These are phyloP conservation scores for Ormyrus thymus DNA, from an alignment of 2,888 invertebrate species.

Conservation along the genomic window DNA sequence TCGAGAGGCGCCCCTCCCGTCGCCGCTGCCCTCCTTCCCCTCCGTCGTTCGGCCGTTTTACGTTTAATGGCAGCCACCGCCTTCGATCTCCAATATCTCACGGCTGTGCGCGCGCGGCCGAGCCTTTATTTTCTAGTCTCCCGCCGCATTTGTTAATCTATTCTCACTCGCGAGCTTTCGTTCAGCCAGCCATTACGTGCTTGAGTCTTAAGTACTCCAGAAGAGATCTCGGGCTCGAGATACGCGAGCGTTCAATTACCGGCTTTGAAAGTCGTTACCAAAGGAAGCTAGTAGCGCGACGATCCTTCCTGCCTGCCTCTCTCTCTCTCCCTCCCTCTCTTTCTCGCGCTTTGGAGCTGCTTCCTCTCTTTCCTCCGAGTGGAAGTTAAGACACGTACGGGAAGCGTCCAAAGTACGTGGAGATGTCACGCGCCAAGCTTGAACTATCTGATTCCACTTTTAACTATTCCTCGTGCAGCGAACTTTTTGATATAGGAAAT, in stretches of 20 bases:
- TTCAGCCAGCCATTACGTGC: slow-evolving; percentile 9
- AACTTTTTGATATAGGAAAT: not conserved
- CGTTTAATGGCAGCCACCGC: too few relatives aligned
- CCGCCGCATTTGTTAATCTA: not conserved
- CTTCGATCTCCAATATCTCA: too few relatives aligned
- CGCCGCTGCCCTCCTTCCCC: too few relatives aligned
- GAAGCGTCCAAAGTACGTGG: slow-evolving; percentile 14
- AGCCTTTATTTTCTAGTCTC: not conserved
- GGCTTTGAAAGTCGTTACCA: slow-evolving; percentile 59
- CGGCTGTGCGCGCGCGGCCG: too few relatives aligned
- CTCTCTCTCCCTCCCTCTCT: not conserved
- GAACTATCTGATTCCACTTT: not conserved
- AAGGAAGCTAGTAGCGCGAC: slow-evolving; percentile 23
- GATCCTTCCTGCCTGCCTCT: not conserved
- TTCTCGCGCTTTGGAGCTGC: too few relatives aligned
- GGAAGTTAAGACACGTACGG: slow-evolving; percentile 31
- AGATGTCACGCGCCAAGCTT: not conserved
- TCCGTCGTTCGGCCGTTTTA: too few relatives aligned
- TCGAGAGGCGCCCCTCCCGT: too few relatives aligned
- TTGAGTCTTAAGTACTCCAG: slow-evolving; percentile 22
- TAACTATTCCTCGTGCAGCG: not conserved
- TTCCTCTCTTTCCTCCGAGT: not conserved
- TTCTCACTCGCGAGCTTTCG: not conserved
- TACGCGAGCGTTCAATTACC: slow-evolving; percentile 57
- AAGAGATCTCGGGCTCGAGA: slow-evolving; percentile 39